Base-by-base conservation (phyloP, 2,113 vertebrate species). In the Percina caprodes region DNA sequence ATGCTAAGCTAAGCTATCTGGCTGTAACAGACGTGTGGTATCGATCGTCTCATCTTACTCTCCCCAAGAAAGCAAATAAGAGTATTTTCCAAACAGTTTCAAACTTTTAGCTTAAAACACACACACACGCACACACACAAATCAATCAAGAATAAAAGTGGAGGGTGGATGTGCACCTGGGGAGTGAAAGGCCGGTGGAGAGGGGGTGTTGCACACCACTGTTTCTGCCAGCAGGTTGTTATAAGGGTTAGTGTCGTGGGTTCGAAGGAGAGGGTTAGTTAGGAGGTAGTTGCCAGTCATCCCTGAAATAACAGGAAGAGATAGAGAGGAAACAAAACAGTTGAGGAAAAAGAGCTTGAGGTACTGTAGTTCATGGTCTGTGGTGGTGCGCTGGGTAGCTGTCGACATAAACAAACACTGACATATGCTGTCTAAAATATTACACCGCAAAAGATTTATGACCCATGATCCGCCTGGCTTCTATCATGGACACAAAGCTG, bases 261-360 rank as follows among this genome's bases (percentile, higher is more conserved):
- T 97, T 96, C 98, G 97, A 91, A 99, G 98, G 94, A 99, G 98
- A 96, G 98, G 98, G 96, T 99, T 99, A 98, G 98, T 99, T 97
- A 99, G 97, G 95, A 99, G 98, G 96, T 99, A 99, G 98, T 99
- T 99, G 95, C 98, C 97, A 94, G 98, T 98, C 98, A 99, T 99
- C 95, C 98, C 98, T 99, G 97, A 83, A 92, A 94, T 95, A 97
- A 96, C 91, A 97, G 95, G 94, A 95, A 95, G 92, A 96, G 85
- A 96, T 88, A 96, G 92, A 95, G 88, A 96, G 93, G 79, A 51
- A 26, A 16, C 74, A 54, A 70, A 68, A 73, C 69, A 81, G 71
- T 69, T 58, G 45, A 82, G 60, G 72, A 74, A 61, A 58, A 51
- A 69, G 74, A 82, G 71, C 48, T 71, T 0, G 67, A 39, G 65